These are phyloP conservation scores for Coptotermes formosanus DNA, from an alignment of 1,140 invertebrate genomes.

Conservation along the genomic window DNA sequence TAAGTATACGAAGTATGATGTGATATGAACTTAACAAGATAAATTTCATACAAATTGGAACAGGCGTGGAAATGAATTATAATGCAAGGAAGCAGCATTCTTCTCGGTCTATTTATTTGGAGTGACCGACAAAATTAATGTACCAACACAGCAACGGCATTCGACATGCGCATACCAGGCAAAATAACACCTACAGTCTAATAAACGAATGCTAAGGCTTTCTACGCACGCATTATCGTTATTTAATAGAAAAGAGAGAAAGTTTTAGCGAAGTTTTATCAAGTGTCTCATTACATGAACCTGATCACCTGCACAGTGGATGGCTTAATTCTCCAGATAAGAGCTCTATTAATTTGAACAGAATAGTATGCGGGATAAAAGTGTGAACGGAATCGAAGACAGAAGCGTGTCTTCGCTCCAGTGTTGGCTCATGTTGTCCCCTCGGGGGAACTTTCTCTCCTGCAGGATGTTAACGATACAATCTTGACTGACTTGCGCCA, in stretches of 20 bases:
- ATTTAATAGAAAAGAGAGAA: neutral
- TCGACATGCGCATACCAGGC: no score
- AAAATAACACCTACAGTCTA: no score
- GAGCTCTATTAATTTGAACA: neutral
- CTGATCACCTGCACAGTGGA: neutral
- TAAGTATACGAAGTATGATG: no score
- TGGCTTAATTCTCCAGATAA: neutral
- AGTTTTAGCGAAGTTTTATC: neutral
- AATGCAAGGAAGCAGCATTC: no score
- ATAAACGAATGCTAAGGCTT: no score
- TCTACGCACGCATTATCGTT: neutral
- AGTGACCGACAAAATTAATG: no score
- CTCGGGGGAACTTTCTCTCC: constrained; percentile 1
- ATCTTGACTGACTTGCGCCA: neutral
- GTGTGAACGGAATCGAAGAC: constrained; percentile 2
- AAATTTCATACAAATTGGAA: no score
- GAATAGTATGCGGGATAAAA: neutral
- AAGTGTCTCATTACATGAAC: neutral
- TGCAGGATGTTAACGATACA: constrained; percentile 5
- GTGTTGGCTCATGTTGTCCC: neutral
- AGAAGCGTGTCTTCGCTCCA: neutral
- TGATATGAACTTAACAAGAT: no score
- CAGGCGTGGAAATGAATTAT: no score
- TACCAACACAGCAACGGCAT: no score
- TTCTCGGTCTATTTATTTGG: no score